These are phyloP conservation scores for Monopis laevigella DNA, from an alignment of 2,888 invertebrate genomes.

Conservation along the genomic window DNA sequence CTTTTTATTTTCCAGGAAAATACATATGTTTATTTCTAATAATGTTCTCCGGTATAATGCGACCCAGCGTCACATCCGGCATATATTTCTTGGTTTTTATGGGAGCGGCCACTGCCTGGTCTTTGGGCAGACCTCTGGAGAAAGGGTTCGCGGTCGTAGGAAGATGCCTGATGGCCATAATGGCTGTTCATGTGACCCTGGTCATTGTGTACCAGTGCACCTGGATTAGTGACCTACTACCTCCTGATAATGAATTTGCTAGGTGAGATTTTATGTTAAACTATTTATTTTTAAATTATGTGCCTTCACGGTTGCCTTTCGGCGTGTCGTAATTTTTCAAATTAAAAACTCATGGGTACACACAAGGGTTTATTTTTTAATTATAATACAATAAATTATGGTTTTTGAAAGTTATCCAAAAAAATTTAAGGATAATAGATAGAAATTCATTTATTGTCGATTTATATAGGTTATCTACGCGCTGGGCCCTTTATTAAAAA, in stretches of 20 bases:
- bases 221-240: slow-evolving; percentile 77
- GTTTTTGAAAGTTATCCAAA: no score
- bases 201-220: slow-evolving; percentile 87
- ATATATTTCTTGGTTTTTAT: slow-evolving; percentile 90
- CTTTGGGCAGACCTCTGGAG: slow-evolving; percentile 79
- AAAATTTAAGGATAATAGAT: no score
- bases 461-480: no score
- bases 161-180: slow-evolving; percentile 76
- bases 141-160: slow-evolving; percentile 80
- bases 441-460: no score
- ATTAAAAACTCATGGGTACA: no score
- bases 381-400: no score
- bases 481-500: no score
- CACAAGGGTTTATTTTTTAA: no score
- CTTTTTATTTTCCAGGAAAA: slow-evolving; percentile 67
- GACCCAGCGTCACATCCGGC: slow-evolving; percentile 84
- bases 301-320: no score
- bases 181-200: slow-evolving; percentile 76
- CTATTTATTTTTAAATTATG: no score
- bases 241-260: slow-evolving; percentile 75
- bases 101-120: slow-evolving; percentile 86
- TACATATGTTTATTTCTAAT: slow-evolving; percentile 72
- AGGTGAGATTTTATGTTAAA: no score
- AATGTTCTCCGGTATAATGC: slow-evolving; percentile 78
- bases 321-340: no score